Conservation (phyloP, 2,797 vertebrate species). For the Thalassophryne amazonica region DNA sequence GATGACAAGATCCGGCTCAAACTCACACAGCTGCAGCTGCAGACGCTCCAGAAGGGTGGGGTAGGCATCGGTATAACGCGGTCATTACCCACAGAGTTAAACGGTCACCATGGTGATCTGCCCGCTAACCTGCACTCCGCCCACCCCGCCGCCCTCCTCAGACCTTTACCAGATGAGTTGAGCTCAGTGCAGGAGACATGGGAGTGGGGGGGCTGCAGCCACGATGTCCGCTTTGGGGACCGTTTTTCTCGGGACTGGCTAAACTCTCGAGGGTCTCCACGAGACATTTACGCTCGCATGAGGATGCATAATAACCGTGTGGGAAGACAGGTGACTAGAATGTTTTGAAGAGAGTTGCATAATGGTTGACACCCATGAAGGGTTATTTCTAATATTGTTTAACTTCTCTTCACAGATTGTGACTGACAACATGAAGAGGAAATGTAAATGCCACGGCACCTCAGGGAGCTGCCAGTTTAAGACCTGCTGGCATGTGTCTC, state of each 20-base stretch:
- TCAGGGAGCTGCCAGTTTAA: slow-evolving; percentile 95
- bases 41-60: slow-evolving; percentile 84
- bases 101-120: slow-evolving; percentile 62
- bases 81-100: slow-evolving; percentile 65
- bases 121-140: slow-evolving; percentile 69
- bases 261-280: slow-evolving; percentile 86
- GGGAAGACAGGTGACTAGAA: slow-evolving; percentile 85
- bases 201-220: slow-evolving; percentile 94
- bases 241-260: slow-evolving; percentile 92
- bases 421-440: slow-evolving; percentile 89
- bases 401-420: slow-evolving; percentile 81
- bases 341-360: not conserved
- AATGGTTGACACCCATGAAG: not conserved
- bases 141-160: slow-evolving; percentile 68
- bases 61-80: slow-evolving; percentile 53
- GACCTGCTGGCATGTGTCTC: slow-evolving; percentile 91
- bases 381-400: not conserved
- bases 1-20: slow-evolving; percentile 88
- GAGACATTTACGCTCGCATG: slow-evolving; percentile 92
- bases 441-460: slow-evolving; percentile 92
- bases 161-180: slow-evolving; percentile 75
- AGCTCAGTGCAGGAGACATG: slow-evolving; percentile 86
- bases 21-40: slow-evolving; percentile 88
- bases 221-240: slow-evolving; percentile 87
- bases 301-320: slow-evolving; percentile 91